These are phyloP conservation scores for Drymonia ruficornis DNA, from an alignment of 2,888 invertebrate genomes.

Conservation along the genomic window DNA sequence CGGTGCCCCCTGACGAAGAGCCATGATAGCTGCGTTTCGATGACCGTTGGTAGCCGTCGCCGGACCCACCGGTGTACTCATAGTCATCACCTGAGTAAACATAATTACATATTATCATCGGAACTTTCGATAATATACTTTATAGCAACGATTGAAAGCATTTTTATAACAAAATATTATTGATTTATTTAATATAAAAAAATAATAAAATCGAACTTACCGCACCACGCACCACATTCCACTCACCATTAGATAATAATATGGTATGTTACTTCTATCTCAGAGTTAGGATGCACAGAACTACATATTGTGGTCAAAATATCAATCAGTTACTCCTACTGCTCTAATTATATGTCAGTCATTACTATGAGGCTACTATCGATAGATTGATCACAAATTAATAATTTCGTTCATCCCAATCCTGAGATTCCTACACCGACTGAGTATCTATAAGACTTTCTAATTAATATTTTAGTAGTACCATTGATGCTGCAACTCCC, in stretches of 20 bases:
- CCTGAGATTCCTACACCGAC: background rate
- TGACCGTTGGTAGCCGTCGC: constrained; percentile 77
- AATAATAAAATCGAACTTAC: constrained; percentile 65
- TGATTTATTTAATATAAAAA: constrained; percentile 2
- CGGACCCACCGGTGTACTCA: constrained; percentile 80
- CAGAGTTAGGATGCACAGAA: constrained; percentile 24
- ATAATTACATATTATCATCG: constrained; percentile 21
- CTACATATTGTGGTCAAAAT: background rate
- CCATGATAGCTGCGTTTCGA: constrained; percentile 76
- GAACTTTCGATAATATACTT: constrained; percentile 9
- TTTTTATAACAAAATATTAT: constrained; percentile 27
- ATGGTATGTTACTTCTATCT: background rate
- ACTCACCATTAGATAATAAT: constrained; percentile 40
- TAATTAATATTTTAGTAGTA: background rate
- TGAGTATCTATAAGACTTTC: background rate
- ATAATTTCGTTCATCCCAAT: background rate
- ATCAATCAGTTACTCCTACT: background rate
- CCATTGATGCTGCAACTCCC: background rate
- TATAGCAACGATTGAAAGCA: constrained; percentile 26
- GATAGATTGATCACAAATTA: background rate
- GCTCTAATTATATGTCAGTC: background rate
- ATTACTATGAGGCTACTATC: background rate
- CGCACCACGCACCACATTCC: constrained; percentile 78
- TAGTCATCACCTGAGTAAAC: constrained; percentile 74
- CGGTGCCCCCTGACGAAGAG: constrained; percentile 58